A percentile compares a stretch with the other conserved stretches of the same genome.
Evolutionary conservation across 2,113 vertebrate genomes (phyloP).

Genomic region (Morone chrysops): DNA sequence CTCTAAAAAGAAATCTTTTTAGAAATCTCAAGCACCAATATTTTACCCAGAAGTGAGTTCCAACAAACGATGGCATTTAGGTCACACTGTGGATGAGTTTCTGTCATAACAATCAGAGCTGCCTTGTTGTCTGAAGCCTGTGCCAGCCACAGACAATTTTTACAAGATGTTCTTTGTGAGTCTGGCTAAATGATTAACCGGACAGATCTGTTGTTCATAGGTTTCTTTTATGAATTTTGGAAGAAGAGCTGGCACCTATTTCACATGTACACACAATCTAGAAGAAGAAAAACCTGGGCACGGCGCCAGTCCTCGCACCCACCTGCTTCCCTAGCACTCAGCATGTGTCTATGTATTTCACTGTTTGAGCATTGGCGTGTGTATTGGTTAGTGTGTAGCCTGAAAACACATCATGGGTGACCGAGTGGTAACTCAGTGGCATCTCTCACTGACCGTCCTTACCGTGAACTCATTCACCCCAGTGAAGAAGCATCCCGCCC

Average conservation of each 20-base stretch:
- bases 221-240: constrained; percentile 51
- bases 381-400: constrained; percentile 32
- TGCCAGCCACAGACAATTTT: constrained; percentile 38
- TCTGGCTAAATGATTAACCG: constrained; percentile 64
- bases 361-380: constrained; percentile 57
- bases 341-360: constrained; percentile 53
- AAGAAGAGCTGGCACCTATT: constrained; percentile 67
- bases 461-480: constrained; percentile 66
- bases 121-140: constrained; percentile 49
- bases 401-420: constrained; percentile 50
- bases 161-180: constrained; percentile 53
- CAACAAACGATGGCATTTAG: constrained; percentile 1
- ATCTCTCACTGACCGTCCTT: constrained; percentile 41
- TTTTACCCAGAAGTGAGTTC: constrained; percentile 1
- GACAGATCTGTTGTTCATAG: constrained; percentile 40
- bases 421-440: constrained; percentile 38
- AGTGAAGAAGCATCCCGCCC: constrained; percentile 38
- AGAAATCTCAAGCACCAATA: neutral
- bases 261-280: constrained; percentile 71
- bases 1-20: neutral
- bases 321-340: constrained; percentile 53
- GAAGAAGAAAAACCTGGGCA: constrained; percentile 70
- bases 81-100: constrained; percentile 20
- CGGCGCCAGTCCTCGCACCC: constrained; percentile 71
- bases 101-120: constrained; percentile 45